A percentile compares a stretch with the other conserved stretches of the same genome.
Conservation (phyloP, 1,140 invertebrate genomes). For the Laodelphax striatellus region DNA sequence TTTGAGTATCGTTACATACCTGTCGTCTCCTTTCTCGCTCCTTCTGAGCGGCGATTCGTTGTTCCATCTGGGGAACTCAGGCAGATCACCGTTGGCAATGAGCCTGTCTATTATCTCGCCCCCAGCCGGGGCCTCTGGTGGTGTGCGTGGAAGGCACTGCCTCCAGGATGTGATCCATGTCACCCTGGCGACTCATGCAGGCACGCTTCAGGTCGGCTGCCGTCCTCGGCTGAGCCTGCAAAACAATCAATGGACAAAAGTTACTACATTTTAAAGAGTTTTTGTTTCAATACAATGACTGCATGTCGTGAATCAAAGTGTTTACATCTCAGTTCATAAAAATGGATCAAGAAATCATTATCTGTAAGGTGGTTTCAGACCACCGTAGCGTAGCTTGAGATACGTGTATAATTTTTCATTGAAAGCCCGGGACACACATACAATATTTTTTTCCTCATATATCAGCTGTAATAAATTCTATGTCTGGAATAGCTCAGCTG, state of each 20-base stretch:
- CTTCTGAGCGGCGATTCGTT: slow-evolving; percentile 50
- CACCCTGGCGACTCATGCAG: slow-evolving; percentile 66
- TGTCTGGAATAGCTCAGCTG: no score
- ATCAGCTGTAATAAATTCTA: no score
- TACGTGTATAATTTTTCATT: no score
- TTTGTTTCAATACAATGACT: no score
- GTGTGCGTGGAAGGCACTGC: slow-evolving; percentile 66
- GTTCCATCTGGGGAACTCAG: slow-evolving; percentile 62
- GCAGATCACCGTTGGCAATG: slow-evolving; percentile 66
- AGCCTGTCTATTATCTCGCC: slow-evolving; percentile 53
- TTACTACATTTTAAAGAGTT: no score
- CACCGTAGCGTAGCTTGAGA: no score
- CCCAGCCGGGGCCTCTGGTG: slow-evolving; percentile 68
- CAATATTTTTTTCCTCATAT: no score
- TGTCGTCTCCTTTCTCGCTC: not conserved
- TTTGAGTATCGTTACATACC: not conserved
- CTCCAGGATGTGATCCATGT: slow-evolving; percentile 77
- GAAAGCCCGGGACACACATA: no score
- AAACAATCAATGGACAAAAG: slow-evolving; percentile 7
- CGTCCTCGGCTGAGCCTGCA: slow-evolving; percentile 61
- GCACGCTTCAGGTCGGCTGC: slow-evolving; percentile 56
- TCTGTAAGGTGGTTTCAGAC: no score
- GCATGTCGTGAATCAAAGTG: no score
- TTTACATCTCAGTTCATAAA: no score
- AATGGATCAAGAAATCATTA: no score